Evolutionary conservation across 1,140 invertebrate species (phyloP).

Genomic region (Glomeris maerens): DNA sequence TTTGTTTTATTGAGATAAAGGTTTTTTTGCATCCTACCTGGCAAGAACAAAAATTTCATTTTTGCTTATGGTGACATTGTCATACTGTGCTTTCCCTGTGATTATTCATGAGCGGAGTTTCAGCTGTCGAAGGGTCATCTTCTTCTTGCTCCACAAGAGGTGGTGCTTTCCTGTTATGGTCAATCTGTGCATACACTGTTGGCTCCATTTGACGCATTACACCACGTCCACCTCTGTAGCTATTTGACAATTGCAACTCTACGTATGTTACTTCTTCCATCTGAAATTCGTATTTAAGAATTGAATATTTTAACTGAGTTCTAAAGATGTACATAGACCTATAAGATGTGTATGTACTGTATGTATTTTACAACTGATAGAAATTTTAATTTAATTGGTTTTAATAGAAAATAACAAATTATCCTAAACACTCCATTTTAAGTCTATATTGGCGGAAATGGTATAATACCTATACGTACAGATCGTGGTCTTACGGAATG

Average conservation of each 20-base stretch:
- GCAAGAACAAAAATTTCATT: too few species aligned
- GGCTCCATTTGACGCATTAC: constrained; percentile 37
- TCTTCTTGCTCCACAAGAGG: constrained; percentile 12
- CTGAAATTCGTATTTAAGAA: constrained; percentile 21
- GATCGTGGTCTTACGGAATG: not conserved
- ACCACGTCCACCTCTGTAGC: constrained; percentile 27
- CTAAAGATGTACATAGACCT: too few species aligned
- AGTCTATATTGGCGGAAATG: not conserved
- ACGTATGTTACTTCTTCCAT: constrained; percentile 42
- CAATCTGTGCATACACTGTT: constrained; percentile 46
- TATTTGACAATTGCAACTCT: constrained; percentile 35
- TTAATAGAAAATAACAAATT: constrained; percentile 3
- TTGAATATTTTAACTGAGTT: constrained; percentile 19
- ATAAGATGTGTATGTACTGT: constrained; percentile 21
- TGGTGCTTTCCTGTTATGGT: constrained; percentile 25
- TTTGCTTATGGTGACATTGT: too few species aligned
- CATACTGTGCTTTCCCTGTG: constrained; percentile 24
- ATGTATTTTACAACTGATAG: constrained; percentile 21
- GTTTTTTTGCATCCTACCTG: too few species aligned
- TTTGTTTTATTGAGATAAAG: too few species aligned
- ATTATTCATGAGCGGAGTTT: constrained; percentile 17
- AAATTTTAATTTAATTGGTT: not conserved
- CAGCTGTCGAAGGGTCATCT: constrained; percentile 11
- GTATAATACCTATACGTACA: constrained; percentile 1
- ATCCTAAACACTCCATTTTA: constrained; percentile 21